Percentiles rank a stretch among this genome's conserved stretches.
Evolutionary conservation across 1,140 invertebrate species (phyloP).

Genomic region (Branchinecta lynchi): DNA sequence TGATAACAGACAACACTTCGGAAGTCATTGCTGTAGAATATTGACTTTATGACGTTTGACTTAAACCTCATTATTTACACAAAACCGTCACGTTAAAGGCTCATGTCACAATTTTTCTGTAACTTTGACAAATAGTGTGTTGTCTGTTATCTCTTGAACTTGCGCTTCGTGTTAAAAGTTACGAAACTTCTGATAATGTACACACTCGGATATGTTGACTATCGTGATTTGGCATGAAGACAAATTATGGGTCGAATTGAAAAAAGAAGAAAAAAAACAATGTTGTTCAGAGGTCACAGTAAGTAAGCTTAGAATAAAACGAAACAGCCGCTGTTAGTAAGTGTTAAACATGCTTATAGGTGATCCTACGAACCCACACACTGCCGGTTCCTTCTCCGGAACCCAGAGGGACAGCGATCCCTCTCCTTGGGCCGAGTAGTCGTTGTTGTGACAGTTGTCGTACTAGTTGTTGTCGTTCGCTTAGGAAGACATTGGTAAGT

Average conservation of each 20-base stretch:
- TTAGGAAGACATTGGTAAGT: slow-evolving; percentile 29
- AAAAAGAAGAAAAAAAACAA: background rate
- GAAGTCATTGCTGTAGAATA: too few relatives aligned
- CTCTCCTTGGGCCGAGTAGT: background rate
- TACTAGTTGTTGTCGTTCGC: slow-evolving; percentile 5
- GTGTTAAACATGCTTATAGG: background rate
- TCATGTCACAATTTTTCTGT: too few relatives aligned
- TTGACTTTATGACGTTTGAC: too few relatives aligned
- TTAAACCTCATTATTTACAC: too few relatives aligned
- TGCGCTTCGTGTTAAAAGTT: too few relatives aligned
- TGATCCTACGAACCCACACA: background rate
- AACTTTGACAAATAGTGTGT: too few relatives aligned
- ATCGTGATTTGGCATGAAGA: too few relatives aligned
- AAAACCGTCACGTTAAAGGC: too few relatives aligned
- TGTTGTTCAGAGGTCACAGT: background rate
- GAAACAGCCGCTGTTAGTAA: background rate
- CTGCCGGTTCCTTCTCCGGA: background rate
- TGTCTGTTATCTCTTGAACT: too few relatives aligned
- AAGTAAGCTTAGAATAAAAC: background rate
- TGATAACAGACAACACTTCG: too few relatives aligned
- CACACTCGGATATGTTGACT: too few relatives aligned
- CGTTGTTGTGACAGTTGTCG: background rate
- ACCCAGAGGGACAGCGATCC: background rate
- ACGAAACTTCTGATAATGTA: too few relatives aligned
- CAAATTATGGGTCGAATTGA: background rate